Evolutionary conservation across 2,888 invertebrate species (phyloP), one percentile per base, ranked within the genome.

Genomic region (Acanthosepion esculentum): DNA sequence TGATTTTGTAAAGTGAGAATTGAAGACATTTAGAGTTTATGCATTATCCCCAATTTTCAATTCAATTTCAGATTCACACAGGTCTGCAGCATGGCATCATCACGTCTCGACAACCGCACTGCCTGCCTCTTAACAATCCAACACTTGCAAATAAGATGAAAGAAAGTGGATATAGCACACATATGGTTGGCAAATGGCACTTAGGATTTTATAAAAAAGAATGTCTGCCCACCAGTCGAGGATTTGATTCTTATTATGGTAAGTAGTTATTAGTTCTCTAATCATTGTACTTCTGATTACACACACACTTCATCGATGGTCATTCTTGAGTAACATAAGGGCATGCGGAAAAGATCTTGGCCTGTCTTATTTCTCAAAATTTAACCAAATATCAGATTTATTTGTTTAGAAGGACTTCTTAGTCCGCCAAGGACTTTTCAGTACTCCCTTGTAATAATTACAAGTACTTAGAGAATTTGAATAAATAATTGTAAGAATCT

Each of bases 221-320:
- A n/a, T 97, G 97, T 95, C 96, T 97, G 3, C 98, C 98, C 18
- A 96, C 97, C 6, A 96, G 96, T 92, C 96, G 97, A 50, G 98
- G 98, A 10, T 98, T 98, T 95, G 97, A 98, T 95, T 96, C 97
- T 29, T 97, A 97, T 95, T 97, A 97, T 95, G 96, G 96, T 95
- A 64, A 94, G 95, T 94, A 8, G 12, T 78, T 33, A 15, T 15
- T 8, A 8, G 29, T 78, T 78, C 8, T 29, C 5, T 59, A 0
- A 6, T 48, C 12, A 18, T 78, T 78, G n/a, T 12, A 78, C 78
- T 78, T 78, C 5, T 33, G 5, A 15, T 78, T 0, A 33, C 23
- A 64, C 41, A 41, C 3, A 41, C 41, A 41, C 41, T 41, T 41
- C 41, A 41, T 41, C 41, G 1, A 41, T 41, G 2, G 41, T 41